Percentiles rank a stretch among this genome's conserved stretches.
These are phyloP conservation scores for Brachymystax lenok DNA, from an alignment of 2,797 vertebrate species.

Conservation along the genomic window DNA sequence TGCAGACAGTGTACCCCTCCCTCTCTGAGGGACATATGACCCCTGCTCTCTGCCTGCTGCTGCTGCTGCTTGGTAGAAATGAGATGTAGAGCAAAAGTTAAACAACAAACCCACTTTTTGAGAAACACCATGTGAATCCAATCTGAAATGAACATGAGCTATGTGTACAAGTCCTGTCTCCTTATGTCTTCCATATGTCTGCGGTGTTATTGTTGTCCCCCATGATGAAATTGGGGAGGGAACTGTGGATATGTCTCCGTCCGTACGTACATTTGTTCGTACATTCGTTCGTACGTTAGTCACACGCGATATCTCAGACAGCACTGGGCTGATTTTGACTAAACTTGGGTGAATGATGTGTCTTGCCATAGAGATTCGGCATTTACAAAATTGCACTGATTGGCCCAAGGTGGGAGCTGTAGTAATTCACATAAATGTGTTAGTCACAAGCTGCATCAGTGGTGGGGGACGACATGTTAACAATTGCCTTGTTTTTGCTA, in stretches of 20 bases:
- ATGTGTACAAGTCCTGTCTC: slow-evolving; percentile 61
- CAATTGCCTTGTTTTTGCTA: slow-evolving; percentile 54
- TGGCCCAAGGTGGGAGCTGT: too few species aligned
- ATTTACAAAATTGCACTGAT: too few species aligned
- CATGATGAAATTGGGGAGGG: too few species aligned
- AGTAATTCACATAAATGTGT: not conserved
- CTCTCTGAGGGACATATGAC: slow-evolving; percentile 53
- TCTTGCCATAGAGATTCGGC: too few species aligned
- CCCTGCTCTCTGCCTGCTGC: slow-evolving; percentile 58
- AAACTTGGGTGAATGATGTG: too few species aligned
- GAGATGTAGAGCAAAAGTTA: slow-evolving; percentile 63
- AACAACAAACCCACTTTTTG: slow-evolving; percentile 59
- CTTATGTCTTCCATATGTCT: slow-evolving; percentile 81
- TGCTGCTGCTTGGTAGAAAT: slow-evolving; percentile 47
- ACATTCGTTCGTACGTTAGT: too few species aligned
- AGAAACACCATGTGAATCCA: slow-evolving; percentile 69
- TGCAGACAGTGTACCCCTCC: slow-evolving; percentile 46
- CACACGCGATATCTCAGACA: too few species aligned
- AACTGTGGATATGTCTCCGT: too few species aligned
- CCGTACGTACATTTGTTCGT: too few species aligned
- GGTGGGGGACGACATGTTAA: not conserved
- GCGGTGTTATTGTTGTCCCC: slow-evolving; percentile 58
- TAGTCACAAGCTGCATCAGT: slow-evolving; percentile 37
- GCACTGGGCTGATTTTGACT: too few species aligned
- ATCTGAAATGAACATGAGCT: slow-evolving; percentile 70